These are phyloP conservation scores for Alcedo atthis DNA, from an alignment of 2,797 vertebrate genomes.

Conservation along the genomic window DNA sequence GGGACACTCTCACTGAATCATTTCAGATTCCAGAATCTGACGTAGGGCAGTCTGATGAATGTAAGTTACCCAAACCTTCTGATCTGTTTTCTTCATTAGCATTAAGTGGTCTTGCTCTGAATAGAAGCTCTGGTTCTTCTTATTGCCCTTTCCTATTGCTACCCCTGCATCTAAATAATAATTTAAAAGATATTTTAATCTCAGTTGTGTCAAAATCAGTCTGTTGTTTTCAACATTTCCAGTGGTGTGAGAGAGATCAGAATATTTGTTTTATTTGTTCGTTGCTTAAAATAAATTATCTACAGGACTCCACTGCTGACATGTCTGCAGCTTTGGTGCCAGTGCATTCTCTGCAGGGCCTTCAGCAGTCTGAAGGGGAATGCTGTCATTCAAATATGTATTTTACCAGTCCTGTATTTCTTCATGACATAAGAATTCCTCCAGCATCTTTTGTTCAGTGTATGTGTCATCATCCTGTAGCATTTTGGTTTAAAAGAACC, in stretches of 20 bases:
- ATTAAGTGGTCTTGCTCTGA: neutral
- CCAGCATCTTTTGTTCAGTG: neutral
- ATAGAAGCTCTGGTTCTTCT: neutral
- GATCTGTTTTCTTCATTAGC: neutral
- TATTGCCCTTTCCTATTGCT: neutral
- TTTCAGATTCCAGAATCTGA: slow-evolving; percentile 5
- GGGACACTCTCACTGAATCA: slow-evolving; percentile 36
- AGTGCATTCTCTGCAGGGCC: neutral
- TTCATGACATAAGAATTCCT: neutral
- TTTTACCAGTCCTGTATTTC: neutral
- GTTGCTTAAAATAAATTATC: neutral
- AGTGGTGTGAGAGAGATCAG: neutral
- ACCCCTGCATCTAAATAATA: neutral
- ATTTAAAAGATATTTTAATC: neutral
- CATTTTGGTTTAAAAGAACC: neutral
- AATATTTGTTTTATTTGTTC: neutral
- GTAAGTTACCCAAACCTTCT: slow-evolving; percentile 4
- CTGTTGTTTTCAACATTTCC: slow-evolving; percentile 29
- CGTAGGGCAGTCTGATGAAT: neutral
- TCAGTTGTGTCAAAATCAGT: neutral
- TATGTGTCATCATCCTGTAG: neutral
- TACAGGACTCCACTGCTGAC: neutral
- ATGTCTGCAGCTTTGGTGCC: neutral
- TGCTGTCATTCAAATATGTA: neutral
- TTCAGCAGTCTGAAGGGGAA: neutral